Percentiles rank a stretch among this genome's conserved stretches.
phyloP scores from a whole-genome alignment of 2,113 vertebrate genomes.

The Cranoglanis bouderius region DNA sequence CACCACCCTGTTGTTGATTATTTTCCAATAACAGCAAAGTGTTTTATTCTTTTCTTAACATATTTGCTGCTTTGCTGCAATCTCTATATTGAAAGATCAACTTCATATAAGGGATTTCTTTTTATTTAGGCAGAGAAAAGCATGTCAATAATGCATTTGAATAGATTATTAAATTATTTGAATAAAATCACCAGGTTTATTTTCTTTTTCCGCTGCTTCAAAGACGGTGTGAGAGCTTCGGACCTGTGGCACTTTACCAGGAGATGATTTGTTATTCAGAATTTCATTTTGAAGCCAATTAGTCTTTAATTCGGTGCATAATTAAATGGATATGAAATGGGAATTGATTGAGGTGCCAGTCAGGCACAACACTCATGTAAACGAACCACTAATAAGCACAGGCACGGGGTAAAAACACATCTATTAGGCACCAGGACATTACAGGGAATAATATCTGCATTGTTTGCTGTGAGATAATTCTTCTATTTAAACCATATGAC shows the following conservation, averaged over 20 bases:
- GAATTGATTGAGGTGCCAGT: slow-evolving; percentile 39
- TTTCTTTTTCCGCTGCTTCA: background rate
- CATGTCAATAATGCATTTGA: background rate
- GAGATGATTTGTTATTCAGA: slow-evolving; percentile 40
- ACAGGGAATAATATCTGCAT: background rate
- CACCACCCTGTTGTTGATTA: background rate
- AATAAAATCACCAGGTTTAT: background rate
- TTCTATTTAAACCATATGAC: slow-evolving; percentile 10
- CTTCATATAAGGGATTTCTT: background rate
- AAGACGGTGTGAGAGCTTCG: background rate
- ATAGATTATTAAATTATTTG: background rate
- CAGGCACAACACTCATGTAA: background rate
- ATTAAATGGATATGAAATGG: slow-evolving; percentile 40
- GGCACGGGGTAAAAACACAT: background rate
- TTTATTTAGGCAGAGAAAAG: background rate
- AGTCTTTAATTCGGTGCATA: slow-evolving; percentile 43
- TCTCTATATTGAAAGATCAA: background rate
- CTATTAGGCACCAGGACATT: background rate
- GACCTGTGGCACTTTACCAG: slow-evolving; percentile 2
- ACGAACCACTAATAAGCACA: background rate
- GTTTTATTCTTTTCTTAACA: background rate
- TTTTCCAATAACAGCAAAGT: background rate
- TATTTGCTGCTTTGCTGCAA: background rate
- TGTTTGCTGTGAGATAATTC: background rate
- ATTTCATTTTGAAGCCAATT: slow-evolving; percentile 43